These are phyloP conservation scores for Eublepharis macularius DNA, from an alignment of 2,113 vertebrate species.

Conservation along the genomic window DNA sequence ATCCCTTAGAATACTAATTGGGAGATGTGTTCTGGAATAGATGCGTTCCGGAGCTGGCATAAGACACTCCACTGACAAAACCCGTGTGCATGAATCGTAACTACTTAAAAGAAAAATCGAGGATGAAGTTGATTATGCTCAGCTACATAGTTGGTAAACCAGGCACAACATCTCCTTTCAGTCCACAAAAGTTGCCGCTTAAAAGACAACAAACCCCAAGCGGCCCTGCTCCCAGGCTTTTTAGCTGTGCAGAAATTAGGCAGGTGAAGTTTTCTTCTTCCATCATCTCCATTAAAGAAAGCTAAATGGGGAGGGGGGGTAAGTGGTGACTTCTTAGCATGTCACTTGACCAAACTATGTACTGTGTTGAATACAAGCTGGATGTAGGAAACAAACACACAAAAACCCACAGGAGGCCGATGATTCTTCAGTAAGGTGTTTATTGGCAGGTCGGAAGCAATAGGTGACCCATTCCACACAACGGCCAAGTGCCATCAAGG, in stretches of 20 bases:
- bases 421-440: constrained; percentile 9
- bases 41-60: too few relatives aligned
- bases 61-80: too few relatives aligned
- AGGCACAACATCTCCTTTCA: too few relatives aligned
- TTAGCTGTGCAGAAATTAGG: neutral
- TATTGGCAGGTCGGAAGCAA: constrained; percentile 50
- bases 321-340: neutral
- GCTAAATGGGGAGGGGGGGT: neutral
- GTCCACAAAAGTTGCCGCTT: too few relatives aligned
- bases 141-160: too few relatives aligned
- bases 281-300: too few relatives aligned
- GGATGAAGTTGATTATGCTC: too few relatives aligned
- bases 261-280: neutral
- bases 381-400: neutral
- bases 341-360: neutral
- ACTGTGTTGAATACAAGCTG: neutral
- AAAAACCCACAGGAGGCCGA: neutral
- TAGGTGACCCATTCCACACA: constrained; percentile 29
- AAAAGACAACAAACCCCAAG: too few relatives aligned
- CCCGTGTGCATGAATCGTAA: too few relatives aligned
- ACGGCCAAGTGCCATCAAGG: neutral
- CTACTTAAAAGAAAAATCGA: too few relatives aligned
- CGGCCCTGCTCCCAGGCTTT: neutral
- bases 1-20: too few relatives aligned
- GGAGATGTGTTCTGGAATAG: too few relatives aligned